Evolutionary conservation across 2,888 invertebrate species (phyloP).

Genomic region (Furcula furcula): DNA sequence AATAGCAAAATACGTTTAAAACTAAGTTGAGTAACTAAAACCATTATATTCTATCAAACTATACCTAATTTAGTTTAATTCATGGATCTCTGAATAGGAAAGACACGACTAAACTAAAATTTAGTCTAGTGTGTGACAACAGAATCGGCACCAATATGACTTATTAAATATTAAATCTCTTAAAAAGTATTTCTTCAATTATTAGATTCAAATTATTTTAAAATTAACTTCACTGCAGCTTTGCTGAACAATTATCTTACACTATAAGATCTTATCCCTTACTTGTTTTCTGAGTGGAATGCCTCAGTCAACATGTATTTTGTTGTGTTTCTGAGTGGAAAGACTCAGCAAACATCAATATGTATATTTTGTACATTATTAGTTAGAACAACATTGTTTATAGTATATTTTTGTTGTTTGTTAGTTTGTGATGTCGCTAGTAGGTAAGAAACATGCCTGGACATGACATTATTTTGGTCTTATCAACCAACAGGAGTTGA

Average conservation of each 20-base stretch:
- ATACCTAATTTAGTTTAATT: no score
- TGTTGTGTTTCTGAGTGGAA: no score
- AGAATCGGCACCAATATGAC: no score
- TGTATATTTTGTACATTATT: not conserved
- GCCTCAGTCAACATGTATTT: no score
- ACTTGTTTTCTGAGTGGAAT: not conserved
- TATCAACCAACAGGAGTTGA: not conserved
- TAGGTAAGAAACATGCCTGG: no score
- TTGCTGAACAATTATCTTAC: not conserved
- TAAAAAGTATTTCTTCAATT: not conserved
- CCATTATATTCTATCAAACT: no score
- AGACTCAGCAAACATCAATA: not conserved
- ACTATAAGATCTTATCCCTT: not conserved
- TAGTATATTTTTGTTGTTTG: not conserved
- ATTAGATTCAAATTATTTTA: not conserved
- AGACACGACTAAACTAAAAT: no score
- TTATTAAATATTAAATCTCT: no score
- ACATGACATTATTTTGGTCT: not conserved
- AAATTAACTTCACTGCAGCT: not conserved
- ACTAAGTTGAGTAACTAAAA: no score
- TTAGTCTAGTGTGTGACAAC: no score
- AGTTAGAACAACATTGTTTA: not conserved
- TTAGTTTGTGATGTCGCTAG: not conserved
- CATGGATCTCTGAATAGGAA: no score
- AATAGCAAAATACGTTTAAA: no score